Evolutionary conservation across 2,888 invertebrate species (phyloP).

Genomic region (Zaprionus lineosus): DNA sequence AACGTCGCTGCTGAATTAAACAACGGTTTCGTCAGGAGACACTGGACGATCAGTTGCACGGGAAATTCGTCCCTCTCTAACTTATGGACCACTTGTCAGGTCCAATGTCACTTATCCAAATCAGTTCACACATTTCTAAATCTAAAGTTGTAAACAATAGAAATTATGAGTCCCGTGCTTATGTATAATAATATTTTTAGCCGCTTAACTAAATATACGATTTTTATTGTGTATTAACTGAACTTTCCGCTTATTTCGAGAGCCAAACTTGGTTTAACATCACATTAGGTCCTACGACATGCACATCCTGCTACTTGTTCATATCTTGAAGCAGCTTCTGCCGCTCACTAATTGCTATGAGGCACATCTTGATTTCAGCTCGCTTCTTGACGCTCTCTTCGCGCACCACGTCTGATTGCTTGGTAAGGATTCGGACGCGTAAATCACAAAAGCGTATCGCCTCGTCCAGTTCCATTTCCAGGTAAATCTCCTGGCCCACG

Average conservation of each 20-base stretch:
- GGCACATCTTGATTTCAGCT: constrained; percentile 90
- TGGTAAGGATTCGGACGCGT: constrained; percentile 86
- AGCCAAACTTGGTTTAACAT: too few species aligned
- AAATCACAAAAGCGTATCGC: constrained; percentile 88
- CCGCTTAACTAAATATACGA: too few species aligned
- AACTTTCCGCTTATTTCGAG: too few species aligned
- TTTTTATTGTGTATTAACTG: too few species aligned
- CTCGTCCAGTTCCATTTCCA: constrained; percentile 89
- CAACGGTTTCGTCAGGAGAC: too few species aligned
- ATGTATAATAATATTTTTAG: constrained; percentile 12
- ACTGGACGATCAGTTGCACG: too few species aligned
- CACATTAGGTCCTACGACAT: too few species aligned
- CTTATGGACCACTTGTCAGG: too few species aligned
- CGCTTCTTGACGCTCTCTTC: constrained; percentile 88
- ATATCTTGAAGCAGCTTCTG: constrained; percentile 76
- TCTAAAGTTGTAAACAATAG: constrained; percentile 54
- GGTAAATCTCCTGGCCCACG: constrained; percentile 89
- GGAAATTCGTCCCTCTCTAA: too few species aligned
- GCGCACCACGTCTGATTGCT: constrained; percentile 86
- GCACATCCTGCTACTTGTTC: too few species aligned
- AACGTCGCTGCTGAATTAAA: too few species aligned
- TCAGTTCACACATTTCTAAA: constrained; percentile 42
- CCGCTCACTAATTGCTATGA: constrained; percentile 87
- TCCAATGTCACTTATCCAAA: too few species aligned
- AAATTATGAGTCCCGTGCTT: constrained; percentile 39